Conservation (phyloP, 2,888 invertebrate species). For the Boloria euphrosyne region DNA sequence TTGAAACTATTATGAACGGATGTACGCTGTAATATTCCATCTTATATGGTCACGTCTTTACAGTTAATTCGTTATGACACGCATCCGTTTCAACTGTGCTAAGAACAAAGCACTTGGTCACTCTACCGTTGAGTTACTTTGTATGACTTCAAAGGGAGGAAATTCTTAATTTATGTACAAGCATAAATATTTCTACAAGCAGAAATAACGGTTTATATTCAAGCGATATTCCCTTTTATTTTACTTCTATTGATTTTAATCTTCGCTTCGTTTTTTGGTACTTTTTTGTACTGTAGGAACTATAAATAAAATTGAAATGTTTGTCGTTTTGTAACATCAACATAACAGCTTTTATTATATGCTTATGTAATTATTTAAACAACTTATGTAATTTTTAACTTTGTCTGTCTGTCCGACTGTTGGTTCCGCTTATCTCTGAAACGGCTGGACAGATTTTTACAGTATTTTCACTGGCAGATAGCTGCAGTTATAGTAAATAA, state of each 20-base stretch:
- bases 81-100: constrained; percentile 55
- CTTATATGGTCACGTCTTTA: constrained; percentile 29
- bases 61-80: constrained; percentile 63
- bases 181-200: neutral
- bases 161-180: constrained; percentile 6
- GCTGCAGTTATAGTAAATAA: too few species aligned
- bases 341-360: too few species aligned
- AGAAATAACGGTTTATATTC: neutral
- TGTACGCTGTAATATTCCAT: neutral
- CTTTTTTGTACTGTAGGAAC: too few species aligned
- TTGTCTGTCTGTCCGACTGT: too few species aligned
- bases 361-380: too few species aligned
- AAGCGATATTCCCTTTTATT: neutral
- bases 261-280: too few species aligned
- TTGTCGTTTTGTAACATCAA: too few species aligned
- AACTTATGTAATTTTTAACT: too few species aligned
- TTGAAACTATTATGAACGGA: neutral
- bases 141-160: constrained; percentile 18
- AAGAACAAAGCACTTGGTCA: constrained; percentile 43
- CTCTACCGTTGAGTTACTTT: constrained; percentile 2
- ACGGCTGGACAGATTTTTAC: too few species aligned
- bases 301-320: too few species aligned
- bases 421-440: too few species aligned
- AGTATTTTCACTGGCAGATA: too few species aligned
- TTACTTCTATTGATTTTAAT: neutral